Base-by-base conservation (phyloP, 1,140 invertebrate species). In the Leptinotarsa undecemlineata region DNA sequence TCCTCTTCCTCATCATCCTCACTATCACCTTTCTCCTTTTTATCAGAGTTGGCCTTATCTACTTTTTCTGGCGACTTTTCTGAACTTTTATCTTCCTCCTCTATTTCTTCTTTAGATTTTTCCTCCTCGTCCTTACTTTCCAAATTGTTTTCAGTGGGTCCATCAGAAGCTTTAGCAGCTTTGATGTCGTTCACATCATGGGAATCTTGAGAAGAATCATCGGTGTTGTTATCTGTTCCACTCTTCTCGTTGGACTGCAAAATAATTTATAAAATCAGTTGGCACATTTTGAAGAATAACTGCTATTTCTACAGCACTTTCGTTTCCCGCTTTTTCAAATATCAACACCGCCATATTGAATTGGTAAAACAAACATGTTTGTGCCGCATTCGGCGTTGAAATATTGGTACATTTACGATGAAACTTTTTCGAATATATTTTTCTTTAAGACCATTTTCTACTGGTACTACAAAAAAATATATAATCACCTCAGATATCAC, bases 51-150 rank as follows among this genome's bases (percentile, higher is more conserved):
- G 15, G 26, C 48, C 20, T 67, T 67, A 19, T 20, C 86, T 85
- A 42, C 48, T 87, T 86, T 72, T 86, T 84, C 85, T 3, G 33
- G 61, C 86, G 51, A 86, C 86, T 85, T 63, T 62, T 86, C 86
- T 5, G 81, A 85, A 1, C 84, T 86, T 47, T 86, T 85, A 67
- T 70, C 67, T 6, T 85, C 73, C 75, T 66, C 81, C 78, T 77
- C 72, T 42, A 74, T 68, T 81, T 78, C 76, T 11, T 79, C 79
- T 60, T 79, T 77, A 19, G 74, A 66, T 73, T 79, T 75, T 19
- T 78, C 77, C 19, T 74, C 73, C 19, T 80, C 75, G 47, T 69
- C 70, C 48, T 77, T 77, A 62, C 73, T 74, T 69, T 80, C 74
- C 19, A 78, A 75, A 77, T 79, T 78, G 68, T 81, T 81, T 71